Base-by-base conservation (phyloP, 2,888 invertebrate species). In the Petrolisthes cinctipes region DNA sequence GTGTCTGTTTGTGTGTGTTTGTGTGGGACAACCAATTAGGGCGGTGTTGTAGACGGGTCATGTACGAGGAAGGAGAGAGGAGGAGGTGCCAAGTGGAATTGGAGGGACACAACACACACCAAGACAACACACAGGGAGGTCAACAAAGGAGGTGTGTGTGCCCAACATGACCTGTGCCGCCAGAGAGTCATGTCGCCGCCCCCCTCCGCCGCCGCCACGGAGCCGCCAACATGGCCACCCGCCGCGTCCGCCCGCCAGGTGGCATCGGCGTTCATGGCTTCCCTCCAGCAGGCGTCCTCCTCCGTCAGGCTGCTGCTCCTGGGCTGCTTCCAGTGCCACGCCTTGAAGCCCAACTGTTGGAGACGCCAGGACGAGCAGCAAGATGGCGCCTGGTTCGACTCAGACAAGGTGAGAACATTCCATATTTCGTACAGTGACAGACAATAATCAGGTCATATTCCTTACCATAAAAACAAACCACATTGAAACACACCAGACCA, bases 351-450 rank as follows among this genome's bases (percentile, higher is more conserved):
- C 6, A 83, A 79, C 56, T 86, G 86, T 79, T 83, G 86, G 86
- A 75, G 79, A 51, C 79, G 79, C 11, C 71, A 71, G 11, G 83
- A 86, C 71, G 79, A 79, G 14, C 83, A 89, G 14, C 89, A 85
- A 14, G 83, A 86, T 56, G 89, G 86, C 14, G 86, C 89, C 54
- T 89, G 89, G 89, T 89, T 89, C 80, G 89, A 89, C 89, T 89
- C 81, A 68, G 86, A 86, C 20, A 89, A 83, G 83, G 89, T 89
- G 23, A 20, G 89, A 57, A 57, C 11, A 0, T 37, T 37, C 37
- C 37, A 37, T 37, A 37, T 37, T 37, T 37, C 37, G 37, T 56
- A 6, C 56, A 23, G 23, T 76, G 11, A 56, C 5, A 23, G 11
- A 23, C 66, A 20, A 23, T 4, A 7, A 20, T 17, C 17, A 4